A percentile compares a stretch with the other conserved stretches of the same genome.
phyloP scores from a whole-genome alignment of 2,113 vertebrate species.

The Sigmodon hispidus region DNA sequence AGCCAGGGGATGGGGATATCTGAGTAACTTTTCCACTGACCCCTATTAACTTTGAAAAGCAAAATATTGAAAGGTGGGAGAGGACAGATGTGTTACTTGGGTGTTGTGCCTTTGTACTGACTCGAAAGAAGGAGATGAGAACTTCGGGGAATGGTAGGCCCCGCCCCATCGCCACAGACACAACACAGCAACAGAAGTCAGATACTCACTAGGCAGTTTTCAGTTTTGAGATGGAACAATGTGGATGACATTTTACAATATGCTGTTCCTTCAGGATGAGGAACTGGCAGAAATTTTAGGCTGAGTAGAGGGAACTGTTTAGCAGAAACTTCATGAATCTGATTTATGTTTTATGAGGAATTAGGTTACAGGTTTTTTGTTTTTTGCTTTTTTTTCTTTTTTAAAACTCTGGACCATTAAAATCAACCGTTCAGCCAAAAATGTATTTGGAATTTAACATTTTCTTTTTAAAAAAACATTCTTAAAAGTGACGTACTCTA shows the following conservation, averaged over 20 bases:
- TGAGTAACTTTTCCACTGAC: background rate
- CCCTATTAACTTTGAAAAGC: background rate
- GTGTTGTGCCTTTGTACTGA: background rate
- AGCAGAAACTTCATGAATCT: conserved; percentile 70
- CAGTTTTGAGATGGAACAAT: background rate
- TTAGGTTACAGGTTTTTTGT: conserved; percentile 62
- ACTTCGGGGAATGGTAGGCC: background rate
- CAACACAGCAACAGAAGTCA: conserved; percentile 54
- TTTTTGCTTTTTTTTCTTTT: background rate
- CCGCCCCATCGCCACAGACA: background rate
- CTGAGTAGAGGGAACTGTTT: conserved; percentile 70
- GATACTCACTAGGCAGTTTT: background rate
- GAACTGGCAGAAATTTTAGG: background rate
- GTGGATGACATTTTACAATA: background rate
- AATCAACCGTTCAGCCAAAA: conserved; percentile 72
- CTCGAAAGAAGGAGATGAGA: background rate
- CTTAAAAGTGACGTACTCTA: conserved; percentile 65
- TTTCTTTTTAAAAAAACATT: conserved; percentile 73
- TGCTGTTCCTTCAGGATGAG: conserved; percentile 31
- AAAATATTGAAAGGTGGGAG: background rate
- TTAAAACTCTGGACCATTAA: conserved; percentile 69
- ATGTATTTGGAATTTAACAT: conserved; percentile 74
- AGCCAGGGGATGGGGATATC: background rate
- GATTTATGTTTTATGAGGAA: conserved; percentile 72
- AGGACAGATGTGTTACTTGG: background rate